phyloP scores from a whole-genome alignment of 2,888 invertebrate species.

The Tupiocoris notatus region DNA sequence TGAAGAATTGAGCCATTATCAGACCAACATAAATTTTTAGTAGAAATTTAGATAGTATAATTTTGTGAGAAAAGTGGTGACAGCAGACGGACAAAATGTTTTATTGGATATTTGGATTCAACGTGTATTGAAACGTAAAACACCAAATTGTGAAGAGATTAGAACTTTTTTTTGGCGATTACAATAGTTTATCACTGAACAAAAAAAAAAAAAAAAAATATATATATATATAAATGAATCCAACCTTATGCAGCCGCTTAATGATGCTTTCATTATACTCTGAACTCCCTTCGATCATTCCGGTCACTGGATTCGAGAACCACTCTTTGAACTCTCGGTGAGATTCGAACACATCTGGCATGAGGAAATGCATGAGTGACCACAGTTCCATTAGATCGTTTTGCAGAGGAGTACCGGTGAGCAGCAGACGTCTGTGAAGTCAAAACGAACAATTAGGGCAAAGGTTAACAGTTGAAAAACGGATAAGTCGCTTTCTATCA shows the following conservation, averaged over 20 bases:
- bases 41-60: too few relatives aligned
- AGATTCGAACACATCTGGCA: slow-evolving; percentile 95
- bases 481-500: slow-evolving; percentile 3
- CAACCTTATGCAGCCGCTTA: slow-evolving; percentile 82
- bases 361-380: slow-evolving; percentile 97
- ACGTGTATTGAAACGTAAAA: too few relatives aligned
- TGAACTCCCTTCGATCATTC: slow-evolving; percentile 90
- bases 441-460: slow-evolving; percentile 20
- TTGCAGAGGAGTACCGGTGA: slow-evolving; percentile 94
- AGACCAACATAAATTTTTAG: too few relatives aligned
- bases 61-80: too few relatives aligned
- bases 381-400: slow-evolving; percentile 96
- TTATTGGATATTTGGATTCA: too few relatives aligned
- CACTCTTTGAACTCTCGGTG: slow-evolving; percentile 96
- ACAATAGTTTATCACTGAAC: too few relatives aligned
- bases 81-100: too few relatives aligned
- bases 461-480: slow-evolving; percentile 31
- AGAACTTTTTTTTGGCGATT: too few relatives aligned
- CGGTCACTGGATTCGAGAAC: slow-evolving; percentile 96
- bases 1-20: too few relatives aligned
- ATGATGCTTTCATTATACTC: slow-evolving; percentile 90
- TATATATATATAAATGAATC: too few relatives aligned
- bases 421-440: slow-evolving; percentile 70
- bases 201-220: background rate
- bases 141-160: slow-evolving; percentile 14